Evolutionary conservation across 2,797 vertebrate species (phyloP).

Genomic region (Poeciliopsis turneri): DNA sequence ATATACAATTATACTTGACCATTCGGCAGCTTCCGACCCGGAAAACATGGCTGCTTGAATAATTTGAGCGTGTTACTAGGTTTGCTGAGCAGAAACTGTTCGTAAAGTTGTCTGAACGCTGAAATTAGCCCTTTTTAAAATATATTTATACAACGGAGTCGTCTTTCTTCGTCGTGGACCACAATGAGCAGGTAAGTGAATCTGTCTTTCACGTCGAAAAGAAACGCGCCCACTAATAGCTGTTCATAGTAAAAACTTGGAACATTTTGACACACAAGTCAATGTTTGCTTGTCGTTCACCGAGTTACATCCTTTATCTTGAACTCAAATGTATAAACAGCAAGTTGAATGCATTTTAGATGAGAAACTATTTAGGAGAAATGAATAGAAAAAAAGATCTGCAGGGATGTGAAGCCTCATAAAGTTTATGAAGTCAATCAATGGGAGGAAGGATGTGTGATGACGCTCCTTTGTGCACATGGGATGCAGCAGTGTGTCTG

Average conservation of each 20-base stretch:
- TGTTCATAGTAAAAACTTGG: not conserved
- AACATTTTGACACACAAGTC: not conserved
- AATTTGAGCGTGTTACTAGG: not conserved
- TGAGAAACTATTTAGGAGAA: not conserved
- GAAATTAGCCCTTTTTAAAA: not conserved
- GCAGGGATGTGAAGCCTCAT: not conserved
- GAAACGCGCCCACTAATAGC: not conserved
- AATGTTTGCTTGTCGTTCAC: not conserved
- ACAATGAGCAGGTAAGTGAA: constrained; percentile 65
- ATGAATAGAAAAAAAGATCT: not conserved
- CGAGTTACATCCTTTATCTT: not conserved
- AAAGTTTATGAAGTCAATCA: not conserved
- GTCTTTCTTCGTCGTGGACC: not conserved
- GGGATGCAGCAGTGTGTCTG: not conserved
- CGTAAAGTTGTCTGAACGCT: not conserved
- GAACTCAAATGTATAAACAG: not conserved
- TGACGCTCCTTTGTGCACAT: not conserved
- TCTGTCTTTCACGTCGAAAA: not conserved
- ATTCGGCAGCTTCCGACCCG: not conserved
- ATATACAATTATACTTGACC: not conserved
- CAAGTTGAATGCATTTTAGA: not conserved
- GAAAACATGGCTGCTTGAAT: not conserved
- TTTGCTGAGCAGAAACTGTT: not conserved
- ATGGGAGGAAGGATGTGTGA: not conserved
- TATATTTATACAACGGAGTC: not conserved